Percentiles rank a stretch among this genome's conserved stretches.
Conservation (phyloP, 2,113 vertebrate species). For the Tringa solitaria region DNA sequence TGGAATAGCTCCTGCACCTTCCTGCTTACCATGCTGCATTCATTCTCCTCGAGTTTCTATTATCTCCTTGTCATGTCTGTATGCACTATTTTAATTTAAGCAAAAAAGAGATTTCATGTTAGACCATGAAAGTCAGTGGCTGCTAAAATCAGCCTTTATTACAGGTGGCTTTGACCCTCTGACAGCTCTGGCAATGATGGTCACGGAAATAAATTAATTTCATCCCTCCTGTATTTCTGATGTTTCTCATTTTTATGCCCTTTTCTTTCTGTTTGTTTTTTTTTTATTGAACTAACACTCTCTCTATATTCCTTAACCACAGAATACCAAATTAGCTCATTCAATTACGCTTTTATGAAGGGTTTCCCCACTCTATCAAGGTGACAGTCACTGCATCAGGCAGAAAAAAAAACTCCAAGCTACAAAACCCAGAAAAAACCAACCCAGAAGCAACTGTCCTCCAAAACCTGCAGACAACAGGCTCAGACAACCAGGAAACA, state of each 20-base stretch:
- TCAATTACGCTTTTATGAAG: background rate
- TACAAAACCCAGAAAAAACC: background rate
- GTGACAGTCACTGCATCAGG: background rate
- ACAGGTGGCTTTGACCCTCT: background rate
- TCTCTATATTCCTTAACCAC: background rate
- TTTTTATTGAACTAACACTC: background rate
- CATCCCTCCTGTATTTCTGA: background rate
- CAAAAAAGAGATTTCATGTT: conserved; percentile 33
- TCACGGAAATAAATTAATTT: background rate
- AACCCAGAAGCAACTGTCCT: background rate
- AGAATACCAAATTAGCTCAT: background rate
- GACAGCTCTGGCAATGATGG: conserved; percentile 1
- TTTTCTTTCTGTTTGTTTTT: conserved; percentile 13
- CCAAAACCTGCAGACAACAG: background rate
- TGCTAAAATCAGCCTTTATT: conserved; percentile 21
- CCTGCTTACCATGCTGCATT: background rate
- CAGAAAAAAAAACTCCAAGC: background rate
- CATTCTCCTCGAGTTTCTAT: background rate
- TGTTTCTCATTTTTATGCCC: conserved; percentile 2
- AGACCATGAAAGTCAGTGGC: background rate
- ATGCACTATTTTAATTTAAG: conserved; percentile 30
- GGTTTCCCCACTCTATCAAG: background rate
- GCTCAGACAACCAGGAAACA: background rate
- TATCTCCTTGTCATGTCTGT: conserved; percentile 9
- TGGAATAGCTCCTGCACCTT: background rate